Evolutionary conservation across 2,113 vertebrate species (phyloP), one percentile per base, ranked within the genome.

Genomic region (Otocyon megalotis): DNA sequence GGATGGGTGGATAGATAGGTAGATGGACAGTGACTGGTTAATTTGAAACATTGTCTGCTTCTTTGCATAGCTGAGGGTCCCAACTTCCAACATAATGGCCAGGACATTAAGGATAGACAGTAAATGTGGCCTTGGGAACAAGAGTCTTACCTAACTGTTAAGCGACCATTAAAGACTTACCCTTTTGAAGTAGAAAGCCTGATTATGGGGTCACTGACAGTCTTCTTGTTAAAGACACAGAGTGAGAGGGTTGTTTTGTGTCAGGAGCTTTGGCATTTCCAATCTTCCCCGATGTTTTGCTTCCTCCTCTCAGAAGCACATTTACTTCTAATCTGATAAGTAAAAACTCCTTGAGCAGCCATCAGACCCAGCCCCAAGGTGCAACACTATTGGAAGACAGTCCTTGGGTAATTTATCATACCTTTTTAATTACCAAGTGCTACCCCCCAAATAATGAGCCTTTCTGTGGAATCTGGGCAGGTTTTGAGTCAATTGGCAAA

Each of bases 401-500:
- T 85, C 72, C 92, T 69, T 91, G 84, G 96, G 95, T 97, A 8
- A 98, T 98, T 97, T 96, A 93, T 98, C 88, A 62, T 60, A 95
- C 69, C 89, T 97, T 97, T 98, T 98, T 97, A 97, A 97, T 98
- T 98, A 98, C 58, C 89, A 97, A 97, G 91, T 74, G 32, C 67
- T 37, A 97, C 90, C 97, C 95, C 89, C 96, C 69, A 71, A 86
- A 76, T 93, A 96, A 98, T 74, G 86, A 96, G 48, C 19, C 26
- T 90, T 90, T 96, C 97, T 97, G 82, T 65, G 72, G 82, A 97
- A n/a, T 94, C 92, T 94, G 65, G 90, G 93, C 76, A 65, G 87
- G 67, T 81, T 97, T 85, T 26, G 8, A 94, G 65, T 94, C 76
- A 43, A 26, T 4, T 83, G 84, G 81, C 80, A 86, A 65, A 16